These are phyloP conservation scores for Naja naja DNA, from an alignment of 2,113 vertebrate genomes.

Conservation along the genomic window DNA sequence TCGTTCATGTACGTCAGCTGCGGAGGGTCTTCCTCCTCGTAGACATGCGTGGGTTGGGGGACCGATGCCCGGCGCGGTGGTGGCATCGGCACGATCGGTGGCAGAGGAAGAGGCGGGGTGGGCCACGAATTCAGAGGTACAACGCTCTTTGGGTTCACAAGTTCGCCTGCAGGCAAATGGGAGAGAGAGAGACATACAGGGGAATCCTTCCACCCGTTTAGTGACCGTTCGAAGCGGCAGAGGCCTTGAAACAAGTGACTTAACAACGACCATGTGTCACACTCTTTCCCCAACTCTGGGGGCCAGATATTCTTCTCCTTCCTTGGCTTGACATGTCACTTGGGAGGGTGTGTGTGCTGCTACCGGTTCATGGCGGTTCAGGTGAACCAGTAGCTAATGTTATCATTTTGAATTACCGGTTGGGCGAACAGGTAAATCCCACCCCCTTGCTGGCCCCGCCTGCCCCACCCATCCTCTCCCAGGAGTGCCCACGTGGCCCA, in stretches of 20 bases:
- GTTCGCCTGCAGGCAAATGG: neutral
- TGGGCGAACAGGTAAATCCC: no score
- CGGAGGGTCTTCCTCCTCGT: neutral
- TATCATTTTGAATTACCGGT: no score
- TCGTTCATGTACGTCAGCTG: neutral
- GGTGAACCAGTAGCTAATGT: no score
- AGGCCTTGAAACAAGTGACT: neutral
- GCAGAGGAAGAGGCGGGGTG: neutral
- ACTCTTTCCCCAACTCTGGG: neutral
- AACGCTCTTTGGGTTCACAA: neutral
- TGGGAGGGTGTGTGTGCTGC: no score
- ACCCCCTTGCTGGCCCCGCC: no score
- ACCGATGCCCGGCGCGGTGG: accelerated
- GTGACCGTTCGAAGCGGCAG: neutral
- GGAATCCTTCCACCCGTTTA: neutral
- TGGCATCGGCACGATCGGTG: accelerated
- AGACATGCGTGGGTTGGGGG: accelerated
- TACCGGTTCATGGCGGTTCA: no score
- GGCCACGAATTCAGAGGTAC: neutral
- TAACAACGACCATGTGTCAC: neutral
- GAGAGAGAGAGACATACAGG: neutral
- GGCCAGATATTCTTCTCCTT: no score
- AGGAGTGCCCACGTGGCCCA: no score
- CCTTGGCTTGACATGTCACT: no score
- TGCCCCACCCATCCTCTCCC: no score